Base-by-base conservation (phyloP, 2,888 invertebrate genomes). In the Digitonthophagus gazella region DNA sequence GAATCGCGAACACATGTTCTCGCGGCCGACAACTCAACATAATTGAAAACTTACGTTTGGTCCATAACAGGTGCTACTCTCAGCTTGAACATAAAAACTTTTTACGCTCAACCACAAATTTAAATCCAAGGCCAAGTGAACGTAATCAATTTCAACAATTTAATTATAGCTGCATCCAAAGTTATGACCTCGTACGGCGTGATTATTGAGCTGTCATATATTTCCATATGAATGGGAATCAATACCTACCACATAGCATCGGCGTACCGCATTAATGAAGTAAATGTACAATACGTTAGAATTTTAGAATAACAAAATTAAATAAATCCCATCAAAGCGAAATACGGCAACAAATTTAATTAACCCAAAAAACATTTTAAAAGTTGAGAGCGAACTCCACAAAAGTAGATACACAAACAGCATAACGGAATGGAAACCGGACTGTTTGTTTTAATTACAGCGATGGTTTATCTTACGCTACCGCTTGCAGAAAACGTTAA, bases 41-140 rank as follows among this genome's bases (percentile, higher is more conserved):
- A n/a, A 67, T 67, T 67, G 56, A 67, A 67, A 64, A 56, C 22
- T 64, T 64, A 64, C 67, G 64, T 67, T 67, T 64, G 64, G 64
- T 63, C 64, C 56, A 67, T 64, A 11, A 11, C 28, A 44, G 2
- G 28, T 44, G 28, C 28, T 11, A 44, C 6, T 8, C 6, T 2
- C 2, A 44, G 1, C 2, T 44, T 44, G 6, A 2, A 44, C 1
- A 44, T 8, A 8, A 44, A 44, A 44, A 11, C 6, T 44, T 44
- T 22, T 6, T 22, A 22, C 3, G n/a, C n/a, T n/a, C n/a, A n/a
- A n/a, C n/a, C n/a, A n/a, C n/a, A n/a, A n/a, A n/a, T n/a, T n/a
- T n/a, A n/a, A n/a, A n/a, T n/a, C n/a, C n/a, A n/a, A n/a, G n/a
- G n/a, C n/a, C n/a, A n/a, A n/a, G n/a, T n/a, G n/a, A n/a, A n/a